Evolutionary conservation across 2,797 vertebrate genomes (phyloP).

Genomic region (Ceyx erithaca): DNA sequence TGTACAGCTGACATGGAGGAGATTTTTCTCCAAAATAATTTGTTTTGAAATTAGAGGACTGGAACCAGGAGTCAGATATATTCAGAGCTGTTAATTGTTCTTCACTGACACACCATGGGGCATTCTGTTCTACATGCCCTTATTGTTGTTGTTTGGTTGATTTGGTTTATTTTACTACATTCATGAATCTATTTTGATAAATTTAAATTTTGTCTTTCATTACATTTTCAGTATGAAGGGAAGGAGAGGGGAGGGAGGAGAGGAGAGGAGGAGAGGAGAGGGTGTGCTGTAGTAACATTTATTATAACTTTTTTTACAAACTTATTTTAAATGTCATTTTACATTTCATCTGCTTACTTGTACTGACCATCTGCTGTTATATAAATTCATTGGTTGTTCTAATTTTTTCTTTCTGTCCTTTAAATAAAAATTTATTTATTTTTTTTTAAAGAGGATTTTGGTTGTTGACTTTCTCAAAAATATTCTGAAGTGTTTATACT

Average conservation of each 20-base stretch:
- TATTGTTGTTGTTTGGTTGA: too few relatives aligned
- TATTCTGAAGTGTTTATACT: background rate
- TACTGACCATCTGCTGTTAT: background rate
- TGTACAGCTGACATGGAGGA: too few relatives aligned
- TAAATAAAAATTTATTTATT: background rate
- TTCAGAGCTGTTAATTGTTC: too few relatives aligned
- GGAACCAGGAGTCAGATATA: too few relatives aligned
- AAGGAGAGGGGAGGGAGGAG: background rate
- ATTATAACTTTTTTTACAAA: background rate
- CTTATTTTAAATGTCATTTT: background rate
- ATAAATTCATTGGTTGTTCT: background rate
- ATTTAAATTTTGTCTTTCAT: too few relatives aligned
- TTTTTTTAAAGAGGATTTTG: background rate
- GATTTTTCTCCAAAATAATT: too few relatives aligned
- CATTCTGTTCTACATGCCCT: too few relatives aligned
- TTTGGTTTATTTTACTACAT: too few relatives aligned
- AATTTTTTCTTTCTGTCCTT: background rate
- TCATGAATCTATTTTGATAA: too few relatives aligned
- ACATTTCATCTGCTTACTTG: background rate
- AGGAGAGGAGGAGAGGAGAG: rapidly evolving
- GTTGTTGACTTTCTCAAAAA: background rate
- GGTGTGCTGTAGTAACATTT: background rate
- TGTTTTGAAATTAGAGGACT: too few relatives aligned
- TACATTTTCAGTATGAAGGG: background rate
- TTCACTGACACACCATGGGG: too few relatives aligned